Base-by-base conservation (phyloP, 2,797 vertebrate species). In the Euthynnus affinis region DNA sequence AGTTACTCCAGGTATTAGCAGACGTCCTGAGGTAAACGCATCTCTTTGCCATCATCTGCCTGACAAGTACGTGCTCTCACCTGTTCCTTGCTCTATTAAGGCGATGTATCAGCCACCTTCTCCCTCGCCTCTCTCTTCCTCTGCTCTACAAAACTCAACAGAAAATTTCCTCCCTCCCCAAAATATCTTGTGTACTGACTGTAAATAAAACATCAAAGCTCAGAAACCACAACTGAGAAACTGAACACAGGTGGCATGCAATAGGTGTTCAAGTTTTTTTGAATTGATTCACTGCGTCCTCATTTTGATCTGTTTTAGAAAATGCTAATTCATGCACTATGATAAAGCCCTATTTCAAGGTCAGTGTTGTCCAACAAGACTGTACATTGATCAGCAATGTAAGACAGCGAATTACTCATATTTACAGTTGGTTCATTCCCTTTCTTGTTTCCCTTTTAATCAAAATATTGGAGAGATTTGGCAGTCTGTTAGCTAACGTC, bases 401-500 rank as follows among this genome's bases (percentile, higher is more conserved):
- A 29, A 75, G 83, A 72, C 72, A 80, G 52, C 15, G 8, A 87
- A 74, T 79, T 62, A 65, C 67, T 85, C 64, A 44, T 48, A 76
- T 76, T 68, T 53, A 64, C 44, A 58, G 32, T 62, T 85, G 80
- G 81, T 76, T 71, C 23, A 20, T 42, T 79, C 51, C 75, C 68
- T 32, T 2, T 53, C 48, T 68, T 55, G 46, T 63, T 75, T 55
- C 42, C 9, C 10, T 65, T 25, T 56, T 72, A 29, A 74, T 83
- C 57, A 83, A 76, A 77, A 82, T 74, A 81, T 74, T 74, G 83
- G 77, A 57, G 59, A 55, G 56, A 60, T 82, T 83, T 87, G 80
- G 84, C 87, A 82, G 77, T 27, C 37, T 67, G 53, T 73, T 51
- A 49, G 64, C 76, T 44, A 40, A 61, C 5, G 20, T 83, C 72